Evolutionary conservation across 53 echinoderm and acorn worm species (phyloP).

Genomic region (Holothuria scabra): DNA sequence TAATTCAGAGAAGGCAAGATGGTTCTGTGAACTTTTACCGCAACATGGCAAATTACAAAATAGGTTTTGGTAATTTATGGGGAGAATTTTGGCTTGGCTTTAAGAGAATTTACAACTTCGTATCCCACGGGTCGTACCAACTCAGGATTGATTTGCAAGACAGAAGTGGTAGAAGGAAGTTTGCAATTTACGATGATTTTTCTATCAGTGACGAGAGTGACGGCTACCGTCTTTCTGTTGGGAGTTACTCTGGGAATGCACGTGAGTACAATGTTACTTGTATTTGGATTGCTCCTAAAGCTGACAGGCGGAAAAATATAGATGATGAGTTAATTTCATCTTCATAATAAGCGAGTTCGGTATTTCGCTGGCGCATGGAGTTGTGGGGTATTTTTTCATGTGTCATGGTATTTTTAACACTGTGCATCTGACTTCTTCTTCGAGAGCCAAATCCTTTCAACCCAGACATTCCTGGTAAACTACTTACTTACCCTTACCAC

Average conservation of each 20-base stretch:
- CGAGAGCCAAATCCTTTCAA: no score
- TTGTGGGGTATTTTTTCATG: no score
- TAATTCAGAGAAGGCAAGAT: conserved; percentile 15
- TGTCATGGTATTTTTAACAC: no score
- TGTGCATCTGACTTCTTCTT: no score
- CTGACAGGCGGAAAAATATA: no score
- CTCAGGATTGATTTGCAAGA: conserved; percentile 10
- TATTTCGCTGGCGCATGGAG: no score
- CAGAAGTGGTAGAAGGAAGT: not conserved
- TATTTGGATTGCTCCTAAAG: no score
- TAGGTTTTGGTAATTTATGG: conserved; percentile 10
- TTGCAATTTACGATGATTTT: conserved; percentile 3
- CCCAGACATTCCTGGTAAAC: no score
- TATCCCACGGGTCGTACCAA: not conserved
- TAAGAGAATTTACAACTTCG: conserved; percentile 14
- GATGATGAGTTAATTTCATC: no score
- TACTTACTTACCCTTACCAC: no score
- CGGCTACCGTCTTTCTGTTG: conserved; percentile 1
- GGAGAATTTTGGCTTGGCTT: conserved; percentile 34
- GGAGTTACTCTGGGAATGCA: conserved; percentile 9
- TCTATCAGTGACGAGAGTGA: conserved; percentile 37
- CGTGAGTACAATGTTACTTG: no score
- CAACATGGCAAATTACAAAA: not conserved
- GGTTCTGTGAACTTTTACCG: conserved; percentile 12
- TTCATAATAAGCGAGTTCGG: no score